A percentile compares a stretch with the other conserved stretches of the same genome.
These are phyloP conservation scores for Halocynthia roretzi DNA, from an alignment of 23 tunicate genomes.

Conservation along the genomic window DNA sequence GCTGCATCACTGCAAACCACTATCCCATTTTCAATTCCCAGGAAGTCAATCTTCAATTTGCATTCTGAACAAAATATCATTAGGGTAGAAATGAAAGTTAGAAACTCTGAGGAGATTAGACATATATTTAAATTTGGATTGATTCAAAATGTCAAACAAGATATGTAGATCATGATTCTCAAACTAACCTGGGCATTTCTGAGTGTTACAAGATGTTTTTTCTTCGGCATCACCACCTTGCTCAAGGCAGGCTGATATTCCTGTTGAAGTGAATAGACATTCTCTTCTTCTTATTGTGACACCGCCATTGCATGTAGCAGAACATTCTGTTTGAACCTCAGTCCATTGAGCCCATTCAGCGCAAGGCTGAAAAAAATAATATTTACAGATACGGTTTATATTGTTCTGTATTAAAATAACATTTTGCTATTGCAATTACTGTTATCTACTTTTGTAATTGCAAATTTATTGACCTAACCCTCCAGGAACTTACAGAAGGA, in stretches of 20 bases:
- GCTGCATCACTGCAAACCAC: conserved; percentile 54
- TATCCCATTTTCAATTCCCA: conserved; percentile 42
- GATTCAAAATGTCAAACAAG: too few species aligned
- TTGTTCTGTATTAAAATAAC: not conserved
- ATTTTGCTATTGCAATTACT: not conserved
- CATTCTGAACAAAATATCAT: conserved; percentile 30
- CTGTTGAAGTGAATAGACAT: not conserved
- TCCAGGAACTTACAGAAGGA: too few species aligned
- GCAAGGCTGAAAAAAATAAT: conserved; percentile 36
- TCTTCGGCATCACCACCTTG: conserved; percentile 9
- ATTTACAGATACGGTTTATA: not conserved
- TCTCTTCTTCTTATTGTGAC: conserved; percentile 6
- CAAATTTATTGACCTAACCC: too few species aligned
- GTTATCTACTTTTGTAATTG: too few species aligned
- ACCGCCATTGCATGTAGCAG: conserved; percentile 46
- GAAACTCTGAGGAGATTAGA: too few species aligned
- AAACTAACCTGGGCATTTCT: conserved; percentile 36
- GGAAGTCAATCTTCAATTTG: conserved; percentile 33
- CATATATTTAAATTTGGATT: too few species aligned
- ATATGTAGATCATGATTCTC: too few species aligned
- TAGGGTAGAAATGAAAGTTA: not conserved
- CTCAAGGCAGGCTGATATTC: too few species aligned
- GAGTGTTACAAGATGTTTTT: conserved; percentile 19
- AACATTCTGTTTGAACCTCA: conserved; percentile 4
- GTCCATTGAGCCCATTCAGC: conserved; percentile 36